Evolutionary conservation across 2,888 invertebrate genomes (phyloP).

Genomic region (Ernsta delagoae): DNA sequence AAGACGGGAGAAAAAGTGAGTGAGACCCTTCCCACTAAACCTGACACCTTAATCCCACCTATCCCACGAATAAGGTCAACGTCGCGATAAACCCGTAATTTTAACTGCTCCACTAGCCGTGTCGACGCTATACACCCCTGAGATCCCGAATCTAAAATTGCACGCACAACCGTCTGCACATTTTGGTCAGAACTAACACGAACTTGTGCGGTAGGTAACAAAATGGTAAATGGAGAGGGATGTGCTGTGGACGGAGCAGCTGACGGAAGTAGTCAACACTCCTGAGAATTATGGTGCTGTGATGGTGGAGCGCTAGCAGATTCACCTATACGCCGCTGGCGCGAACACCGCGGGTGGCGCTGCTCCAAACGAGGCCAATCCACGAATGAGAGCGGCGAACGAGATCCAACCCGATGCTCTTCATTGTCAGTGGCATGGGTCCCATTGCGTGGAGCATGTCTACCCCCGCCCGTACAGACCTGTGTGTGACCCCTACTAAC

Average conservation of each 20-base stretch:
- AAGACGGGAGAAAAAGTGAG: slow-evolving; percentile 1
- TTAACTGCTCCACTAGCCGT: slow-evolving; percentile 17
- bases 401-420: not conserved
- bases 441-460: not conserved
- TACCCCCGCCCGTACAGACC: not conserved
- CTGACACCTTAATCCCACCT: slow-evolving; percentile 24
- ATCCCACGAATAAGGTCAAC: slow-evolving; percentile 17
- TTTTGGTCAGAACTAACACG: not conserved
- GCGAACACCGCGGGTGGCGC: not conserved
- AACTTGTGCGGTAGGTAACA: not conserved
- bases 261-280: not conserved
- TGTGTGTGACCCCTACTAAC: not conserved
- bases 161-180: slow-evolving; percentile 6
- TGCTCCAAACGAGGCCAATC: not conserved
- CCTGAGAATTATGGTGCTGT: not conserved
- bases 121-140: slow-evolving; percentile 21
- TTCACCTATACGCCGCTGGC: not conserved
- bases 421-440: not conserved
- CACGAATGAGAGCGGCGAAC: not conserved
- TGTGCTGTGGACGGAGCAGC: not conserved
- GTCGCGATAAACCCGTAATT: not conserved
- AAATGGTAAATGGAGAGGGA: not conserved
- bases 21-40: slow-evolving; percentile 17
- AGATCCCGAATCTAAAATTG: slow-evolving; percentile 26
- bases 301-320: not conserved